phyloP scores from a whole-genome alignment of 2,888 invertebrate genomes.

The Rhopalosiphum nymphaeae region DNA sequence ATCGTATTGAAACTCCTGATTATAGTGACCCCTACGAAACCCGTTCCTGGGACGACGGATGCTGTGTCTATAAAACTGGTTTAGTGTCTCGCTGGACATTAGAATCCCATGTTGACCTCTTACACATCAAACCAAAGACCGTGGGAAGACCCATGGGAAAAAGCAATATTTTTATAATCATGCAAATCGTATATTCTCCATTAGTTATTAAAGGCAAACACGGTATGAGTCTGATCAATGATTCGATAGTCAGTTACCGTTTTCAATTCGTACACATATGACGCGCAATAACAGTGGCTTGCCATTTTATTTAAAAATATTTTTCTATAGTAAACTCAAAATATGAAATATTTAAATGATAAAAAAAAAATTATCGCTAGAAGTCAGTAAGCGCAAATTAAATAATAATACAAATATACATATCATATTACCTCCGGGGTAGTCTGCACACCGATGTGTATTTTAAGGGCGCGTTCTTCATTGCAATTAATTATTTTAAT shows the following conservation, averaged over 20 bases:
- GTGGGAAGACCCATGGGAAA: slow-evolving; percentile 57
- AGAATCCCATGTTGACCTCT: slow-evolving; percentile 49
- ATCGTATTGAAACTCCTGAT: background rate
- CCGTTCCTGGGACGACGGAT: slow-evolving; percentile 51
- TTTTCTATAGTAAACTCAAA: background rate
- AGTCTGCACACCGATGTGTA: background rate
- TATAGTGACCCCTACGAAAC: background rate
- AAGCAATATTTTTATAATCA: background rate
- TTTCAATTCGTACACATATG: background rate
- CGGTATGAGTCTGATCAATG: background rate
- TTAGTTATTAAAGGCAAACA: background rate
- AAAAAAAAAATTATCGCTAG: background rate
- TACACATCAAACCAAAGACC: slow-evolving; percentile 5
- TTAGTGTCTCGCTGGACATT: slow-evolving; percentile 37
- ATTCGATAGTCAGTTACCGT: slow-evolving; percentile 14
- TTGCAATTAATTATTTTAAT: slow-evolving; percentile 60
- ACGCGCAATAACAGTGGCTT: background rate
- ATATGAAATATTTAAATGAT: background rate
- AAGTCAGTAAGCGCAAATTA: background rate
- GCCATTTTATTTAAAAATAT: background rate
- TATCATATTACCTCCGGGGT: slow-evolving; percentile 40
- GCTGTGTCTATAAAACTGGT: slow-evolving; percentile 51
- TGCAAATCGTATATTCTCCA: background rate
- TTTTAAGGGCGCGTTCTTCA: slow-evolving; percentile 19
- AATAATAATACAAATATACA: slow-evolving; percentile 19